phyloP scores from a whole-genome alignment of 2,113 vertebrate genomes.

The Forbesichthys agassizii region DNA sequence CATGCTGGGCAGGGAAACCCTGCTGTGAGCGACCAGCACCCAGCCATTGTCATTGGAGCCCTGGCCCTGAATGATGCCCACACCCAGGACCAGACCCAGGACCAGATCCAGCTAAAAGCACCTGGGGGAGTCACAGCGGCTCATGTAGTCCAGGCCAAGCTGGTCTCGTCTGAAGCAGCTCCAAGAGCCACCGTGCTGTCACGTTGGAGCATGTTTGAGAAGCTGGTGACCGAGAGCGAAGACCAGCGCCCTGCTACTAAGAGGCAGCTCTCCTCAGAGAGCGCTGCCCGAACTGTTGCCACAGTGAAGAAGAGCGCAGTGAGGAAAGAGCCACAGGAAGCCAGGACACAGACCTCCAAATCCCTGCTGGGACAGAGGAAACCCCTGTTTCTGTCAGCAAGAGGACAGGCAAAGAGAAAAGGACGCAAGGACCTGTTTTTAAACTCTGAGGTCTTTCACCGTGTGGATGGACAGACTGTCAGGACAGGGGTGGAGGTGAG shows the following conservation, averaged over 20 bases:
- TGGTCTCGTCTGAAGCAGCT: conserved; percentile 12
- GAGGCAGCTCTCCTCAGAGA: conserved; percentile 77
- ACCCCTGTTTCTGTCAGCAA: neutral
- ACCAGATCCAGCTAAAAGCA: conserved; percentile 10
- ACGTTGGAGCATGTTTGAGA: conserved; percentile 52
- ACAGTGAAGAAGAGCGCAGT: conserved; percentile 70
- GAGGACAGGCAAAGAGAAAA: conserved; percentile 50
- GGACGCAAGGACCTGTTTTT: conserved; percentile 73
- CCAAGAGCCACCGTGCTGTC: conserved; percentile 15
- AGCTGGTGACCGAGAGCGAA: conserved; percentile 64
- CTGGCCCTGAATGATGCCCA: conserved; percentile 22
- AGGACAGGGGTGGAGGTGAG: conserved; percentile 71
- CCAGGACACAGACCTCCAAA: conserved; percentile 6
- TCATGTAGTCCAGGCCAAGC: neutral
- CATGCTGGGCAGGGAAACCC: conserved; percentile 30
- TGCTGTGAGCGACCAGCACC: neutral
- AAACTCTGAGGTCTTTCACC: conserved; percentile 59
- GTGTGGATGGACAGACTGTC: conserved; percentile 67
- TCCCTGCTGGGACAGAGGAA: conserved; percentile 17
- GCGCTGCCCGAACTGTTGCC: conserved; percentile 64
- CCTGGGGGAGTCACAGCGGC: neutral
- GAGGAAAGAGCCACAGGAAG: conserved; percentile 53
- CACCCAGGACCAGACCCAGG: conserved; percentile 9
- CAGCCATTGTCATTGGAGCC: conserved; percentile 9
- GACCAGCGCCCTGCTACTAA: conserved; percentile 71